Conservation (phyloP, 2,797 vertebrate species). For the Sebastes glaucus region DNA sequence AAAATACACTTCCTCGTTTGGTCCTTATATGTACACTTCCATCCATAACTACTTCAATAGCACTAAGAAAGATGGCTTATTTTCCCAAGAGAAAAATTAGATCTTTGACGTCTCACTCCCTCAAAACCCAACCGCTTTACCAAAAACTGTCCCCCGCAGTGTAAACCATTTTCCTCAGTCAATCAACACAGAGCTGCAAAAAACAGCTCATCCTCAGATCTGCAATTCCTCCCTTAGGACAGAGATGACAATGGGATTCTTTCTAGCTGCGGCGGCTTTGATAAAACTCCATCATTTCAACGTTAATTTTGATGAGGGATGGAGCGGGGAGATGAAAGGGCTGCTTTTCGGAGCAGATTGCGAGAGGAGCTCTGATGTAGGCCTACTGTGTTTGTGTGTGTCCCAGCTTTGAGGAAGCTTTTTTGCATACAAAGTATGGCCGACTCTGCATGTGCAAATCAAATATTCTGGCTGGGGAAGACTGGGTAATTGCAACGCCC, state of each 20-base stretch:
- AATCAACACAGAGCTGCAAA: constrained; percentile 18
- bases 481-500: constrained; percentile 20
- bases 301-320: constrained; percentile 69
- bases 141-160: neutral
- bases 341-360: constrained; percentile 32
- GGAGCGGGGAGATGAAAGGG: constrained; percentile 69
- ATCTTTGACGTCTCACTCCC: neutral
- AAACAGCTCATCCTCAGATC: constrained; percentile 22
- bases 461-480: constrained; percentile 33
- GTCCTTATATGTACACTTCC: neutral
- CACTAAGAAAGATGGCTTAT: neutral
- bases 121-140: constrained; percentile 21
- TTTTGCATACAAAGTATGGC: constrained; percentile 39
- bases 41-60: constrained; percentile 2
- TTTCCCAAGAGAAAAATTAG: neutral
- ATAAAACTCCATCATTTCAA: constrained; percentile 70
- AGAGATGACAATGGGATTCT: constrained; percentile 65
- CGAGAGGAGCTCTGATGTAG: constrained; percentile 37
- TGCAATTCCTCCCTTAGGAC: constrained; percentile 48
- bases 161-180: constrained; percentile 28
- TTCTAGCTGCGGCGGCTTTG: constrained; percentile 61
- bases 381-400: constrained; percentile 14
- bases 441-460: constrained; percentile 56
- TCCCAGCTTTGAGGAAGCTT: constrained; percentile 46
- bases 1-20: neutral